Base-by-base conservation (phyloP, 1,140 invertebrate genomes). In the Wiebesia pumilae region DNA sequence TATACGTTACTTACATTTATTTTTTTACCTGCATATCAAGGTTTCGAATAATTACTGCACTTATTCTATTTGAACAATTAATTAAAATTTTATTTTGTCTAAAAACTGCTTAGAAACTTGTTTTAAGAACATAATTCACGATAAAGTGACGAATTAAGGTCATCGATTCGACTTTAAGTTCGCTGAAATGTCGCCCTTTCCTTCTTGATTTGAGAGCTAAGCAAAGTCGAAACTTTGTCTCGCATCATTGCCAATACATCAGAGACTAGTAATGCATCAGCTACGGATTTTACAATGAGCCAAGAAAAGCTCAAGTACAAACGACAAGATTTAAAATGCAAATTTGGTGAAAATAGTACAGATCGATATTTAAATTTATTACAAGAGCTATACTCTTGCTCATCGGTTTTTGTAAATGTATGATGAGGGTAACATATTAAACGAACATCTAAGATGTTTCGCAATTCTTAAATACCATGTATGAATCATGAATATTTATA, bases 161-260 rank as follows among this genome's bases (percentile, higher is more conserved):
- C 83, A 84, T 78, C 83, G 73, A 84, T 84, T 58, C 30, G 10
- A 16, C 19, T 67, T 33, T 83, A 83, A 83, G 81, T 83, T 69
- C 81, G 81, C 69, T 69, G 62, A 83, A 54, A 54, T 43, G 73
- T 83, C 67, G 81, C 38, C 30, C 69, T 33, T 84, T 58, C 62
- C 65, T 40, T 35, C 58, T 79, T 35, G 47, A 79, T 73, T 54
- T 33, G 35, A 43, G 6, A 90, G 69, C 9, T 89, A 90, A 90
- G 91, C 91, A 90, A 91, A 92, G 91, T 93, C 92, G 87, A 83
- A 88, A 90, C 90, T 92, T 93, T 92, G 91, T 93, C 92, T 92
- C 91, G 90, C 90, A 89, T 84, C 87, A 88, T 88, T 93, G 92
- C 92, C 92, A 87, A 87, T 82, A 89, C 77, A 90, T 92, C 92